Conservation (phyloP, 1,140 invertebrate genomes). For the Conus ventricosus region DNA sequence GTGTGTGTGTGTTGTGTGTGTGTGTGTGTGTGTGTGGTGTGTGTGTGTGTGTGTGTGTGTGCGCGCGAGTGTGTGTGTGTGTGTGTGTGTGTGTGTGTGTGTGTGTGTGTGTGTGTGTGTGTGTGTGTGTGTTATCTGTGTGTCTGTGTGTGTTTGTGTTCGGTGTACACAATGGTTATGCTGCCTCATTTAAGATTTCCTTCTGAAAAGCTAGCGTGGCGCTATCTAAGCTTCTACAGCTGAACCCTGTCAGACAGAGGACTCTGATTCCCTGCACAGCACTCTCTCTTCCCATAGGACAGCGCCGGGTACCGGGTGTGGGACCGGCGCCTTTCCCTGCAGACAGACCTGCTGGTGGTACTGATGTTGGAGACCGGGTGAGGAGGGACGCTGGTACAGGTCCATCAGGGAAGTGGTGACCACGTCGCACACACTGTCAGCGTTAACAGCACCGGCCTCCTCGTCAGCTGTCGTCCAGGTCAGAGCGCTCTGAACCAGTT, state of each 20-base stretch:
- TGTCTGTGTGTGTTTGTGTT: not conserved
- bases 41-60: not conserved
- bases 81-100: constrained; percentile 2
- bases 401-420: not conserved
- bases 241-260: too few species aligned
- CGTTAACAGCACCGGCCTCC: not conserved
- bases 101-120: constrained; percentile 10
- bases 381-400: not conserved
- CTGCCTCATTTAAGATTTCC: too few species aligned
- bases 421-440: not conserved
- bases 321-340: too few species aligned
- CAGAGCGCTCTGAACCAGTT: not conserved
- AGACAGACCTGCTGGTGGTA: not conserved
- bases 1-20: too few species aligned
- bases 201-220: too few species aligned
- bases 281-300: too few species aligned
- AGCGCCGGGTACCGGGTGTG: too few species aligned
- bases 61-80: not conserved
- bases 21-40: not conserved
- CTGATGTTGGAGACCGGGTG: not conserved
- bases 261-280: too few species aligned
- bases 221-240: too few species aligned
- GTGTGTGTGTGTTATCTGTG: not conserved
- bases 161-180: not conserved
- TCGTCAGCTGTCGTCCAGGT: not conserved